These are phyloP conservation scores for Hypomecis atomaria DNA, from an alignment of 2,888 invertebrate species.

Conservation along the genomic window DNA sequence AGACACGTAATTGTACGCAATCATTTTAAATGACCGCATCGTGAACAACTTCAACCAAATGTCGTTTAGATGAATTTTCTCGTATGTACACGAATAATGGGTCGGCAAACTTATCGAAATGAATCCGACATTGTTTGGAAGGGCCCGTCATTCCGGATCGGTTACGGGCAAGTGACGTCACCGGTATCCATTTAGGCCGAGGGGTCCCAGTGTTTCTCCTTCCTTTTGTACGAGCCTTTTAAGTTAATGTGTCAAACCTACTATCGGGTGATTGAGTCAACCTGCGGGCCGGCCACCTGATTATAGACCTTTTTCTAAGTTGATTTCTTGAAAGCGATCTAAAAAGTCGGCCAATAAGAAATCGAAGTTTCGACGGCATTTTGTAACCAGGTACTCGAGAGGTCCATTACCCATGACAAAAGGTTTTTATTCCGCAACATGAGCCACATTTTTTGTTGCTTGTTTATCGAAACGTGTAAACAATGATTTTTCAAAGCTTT, in stretches of 20 bases:
- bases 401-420: slow-evolving; percentile 14
- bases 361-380: slow-evolving; percentile 13
- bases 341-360: slow-evolving; percentile 19
- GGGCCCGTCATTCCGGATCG: slow-evolving; percentile 52
- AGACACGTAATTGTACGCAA: slow-evolving; percentile 26
- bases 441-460: slow-evolving; percentile 12
- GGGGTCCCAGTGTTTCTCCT: slow-evolving; percentile 27
- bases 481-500: slow-evolving; percentile 28
- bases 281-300: slow-evolving; percentile 18
- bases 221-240: slow-evolving; percentile 28
- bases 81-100: slow-evolving; percentile 35
- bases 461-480: slow-evolving; percentile 30
- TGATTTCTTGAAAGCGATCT: slow-evolving; percentile 8
- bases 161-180: slow-evolving; percentile 52
- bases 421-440: slow-evolving; percentile 20
- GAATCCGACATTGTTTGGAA: slow-evolving; percentile 51
- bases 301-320: slow-evolving; percentile 21
- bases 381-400: slow-evolving; percentile 26
- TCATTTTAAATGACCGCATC: slow-evolving; percentile 20
- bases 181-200: slow-evolving; percentile 42
- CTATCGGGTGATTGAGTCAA: slow-evolving; percentile 29
- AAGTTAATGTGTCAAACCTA: slow-evolving; percentile 31
- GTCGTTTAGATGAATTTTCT: slow-evolving; percentile 14
- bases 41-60: slow-evolving; percentile 11
- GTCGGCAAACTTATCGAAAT: slow-evolving; percentile 48